Evolutionary conservation across 2,113 vertebrate species (phyloP).

Genomic region (Cynoglossus semilaevis): DNA sequence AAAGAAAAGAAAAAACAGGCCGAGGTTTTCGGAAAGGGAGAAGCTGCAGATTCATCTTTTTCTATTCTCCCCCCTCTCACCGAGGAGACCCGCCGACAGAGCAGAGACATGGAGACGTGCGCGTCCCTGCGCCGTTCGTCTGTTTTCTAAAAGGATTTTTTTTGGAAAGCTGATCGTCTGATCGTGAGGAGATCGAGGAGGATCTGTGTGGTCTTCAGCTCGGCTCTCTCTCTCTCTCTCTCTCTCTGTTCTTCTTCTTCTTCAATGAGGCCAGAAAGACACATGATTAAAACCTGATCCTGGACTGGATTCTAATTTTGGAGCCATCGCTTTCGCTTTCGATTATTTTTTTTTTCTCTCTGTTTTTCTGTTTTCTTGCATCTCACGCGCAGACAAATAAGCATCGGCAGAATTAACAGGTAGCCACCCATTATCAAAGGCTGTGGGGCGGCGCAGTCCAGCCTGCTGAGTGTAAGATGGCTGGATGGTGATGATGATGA

Average conservation of each 20-base stretch:
- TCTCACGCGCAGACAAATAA: constrained; percentile 1
- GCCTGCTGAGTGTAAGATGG: constrained; percentile 44
- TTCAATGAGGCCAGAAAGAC: too few species aligned
- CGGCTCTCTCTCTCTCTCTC: too few species aligned
- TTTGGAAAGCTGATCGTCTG: constrained; percentile 18
- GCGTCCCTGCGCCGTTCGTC: constrained; percentile 56
- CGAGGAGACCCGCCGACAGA: constrained; percentile 43
- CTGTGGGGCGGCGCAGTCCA: constrained; percentile 38
- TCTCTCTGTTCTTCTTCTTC: background rate
- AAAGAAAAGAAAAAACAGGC: background rate
- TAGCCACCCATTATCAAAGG: constrained; percentile 63
- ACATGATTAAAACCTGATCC: too few species aligned
- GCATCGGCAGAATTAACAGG: constrained; percentile 71
- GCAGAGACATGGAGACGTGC: constrained; percentile 69
- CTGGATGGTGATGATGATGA: constrained; percentile 27
- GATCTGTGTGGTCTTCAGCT: too few species aligned
- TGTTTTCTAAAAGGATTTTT: constrained; percentile 55
- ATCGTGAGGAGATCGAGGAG: constrained; percentile 46
- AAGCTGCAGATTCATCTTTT: constrained; percentile 52
- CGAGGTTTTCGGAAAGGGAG: constrained; percentile 26
- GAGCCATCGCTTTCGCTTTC: constrained; percentile 9
- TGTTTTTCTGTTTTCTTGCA: background rate
- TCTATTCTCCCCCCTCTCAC: background rate
- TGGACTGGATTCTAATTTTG: too few species aligned
- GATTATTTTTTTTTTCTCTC: background rate